Evolutionary conservation across 2,113 vertebrate species (phyloP).

Genomic region (Oxyura jamaicensis): DNA sequence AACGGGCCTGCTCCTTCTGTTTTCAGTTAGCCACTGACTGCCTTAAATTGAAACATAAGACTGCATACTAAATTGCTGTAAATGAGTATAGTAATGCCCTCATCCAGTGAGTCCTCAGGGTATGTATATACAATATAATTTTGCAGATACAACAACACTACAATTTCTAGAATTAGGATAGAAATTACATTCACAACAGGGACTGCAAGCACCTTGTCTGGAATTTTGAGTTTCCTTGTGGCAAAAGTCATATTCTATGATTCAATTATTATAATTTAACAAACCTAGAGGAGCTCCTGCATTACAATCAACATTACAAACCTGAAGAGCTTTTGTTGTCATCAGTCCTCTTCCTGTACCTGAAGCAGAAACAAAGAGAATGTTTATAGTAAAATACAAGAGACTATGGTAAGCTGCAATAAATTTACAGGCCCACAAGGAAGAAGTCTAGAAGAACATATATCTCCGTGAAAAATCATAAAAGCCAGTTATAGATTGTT

Average conservation of each 20-base stretch:
- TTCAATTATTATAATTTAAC: neutral
- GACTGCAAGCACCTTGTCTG: neutral
- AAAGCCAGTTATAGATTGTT: neutral
- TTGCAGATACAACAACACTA: neutral
- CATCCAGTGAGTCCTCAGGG: neutral
- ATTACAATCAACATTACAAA: constrained; percentile 47
- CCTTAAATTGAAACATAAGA: neutral
- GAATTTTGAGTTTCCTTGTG: neutral
- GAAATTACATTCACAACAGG: neutral
- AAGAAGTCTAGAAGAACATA: neutral
- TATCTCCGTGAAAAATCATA: neutral
- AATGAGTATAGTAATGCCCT: neutral
- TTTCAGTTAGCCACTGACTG: neutral
- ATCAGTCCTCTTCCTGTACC: constrained; percentile 92
- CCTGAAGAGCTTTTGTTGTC: constrained; percentile 79
- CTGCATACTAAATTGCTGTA: neutral
- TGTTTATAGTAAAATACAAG: neutral
- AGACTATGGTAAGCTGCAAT: neutral
- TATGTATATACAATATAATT: neutral
- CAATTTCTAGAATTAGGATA: neutral
- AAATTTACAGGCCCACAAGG: neutral
- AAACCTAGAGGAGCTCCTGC: neutral
- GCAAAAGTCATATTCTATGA: neutral
- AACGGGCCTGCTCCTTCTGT: neutral
- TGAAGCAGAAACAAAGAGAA: constrained; percentile 52